Percentiles rank a stretch among this genome's conserved stretches.
These are phyloP conservation scores for Sminthopsis crassicaudata DNA, from an alignment of 2,113 vertebrate genomes.

Conservation along the genomic window DNA sequence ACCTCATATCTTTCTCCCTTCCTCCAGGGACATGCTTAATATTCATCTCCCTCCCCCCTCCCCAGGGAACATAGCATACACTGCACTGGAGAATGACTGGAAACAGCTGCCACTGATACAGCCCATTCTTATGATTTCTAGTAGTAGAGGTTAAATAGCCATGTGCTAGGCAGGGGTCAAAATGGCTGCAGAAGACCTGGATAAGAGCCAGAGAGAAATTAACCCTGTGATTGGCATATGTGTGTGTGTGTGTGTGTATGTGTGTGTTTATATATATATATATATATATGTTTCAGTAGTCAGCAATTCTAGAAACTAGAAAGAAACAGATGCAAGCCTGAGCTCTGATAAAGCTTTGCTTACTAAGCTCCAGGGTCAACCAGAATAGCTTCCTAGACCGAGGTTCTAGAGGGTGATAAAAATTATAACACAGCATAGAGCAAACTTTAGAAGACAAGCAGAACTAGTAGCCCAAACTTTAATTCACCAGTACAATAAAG, in stretches of 20 bases:
- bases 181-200: constrained; percentile 8
- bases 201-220: constrained; percentile 21
- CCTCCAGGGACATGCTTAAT: not conserved
- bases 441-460: not conserved
- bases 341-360: not conserved
- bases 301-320: constrained; percentile 2
- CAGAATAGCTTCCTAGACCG: not conserved
- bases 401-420: not conserved
- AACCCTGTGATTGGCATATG: not conserved
- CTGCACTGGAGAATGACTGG: not conserved
- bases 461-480: not conserved
- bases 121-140: not conserved
- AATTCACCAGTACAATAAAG: not conserved
- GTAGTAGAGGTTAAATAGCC: not conserved
- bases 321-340: not conserved
- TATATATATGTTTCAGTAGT: constrained; percentile 10
- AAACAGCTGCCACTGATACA: not conserved
- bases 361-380: not conserved
- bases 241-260: no score
- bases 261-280: not conserved
- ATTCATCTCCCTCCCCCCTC: no score
- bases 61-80: not conserved
- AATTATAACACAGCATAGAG: not conserved
- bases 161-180: not conserved
- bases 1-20: not conserved